These are phyloP conservation scores for Cepphus grylle DNA, from an alignment of 2,113 vertebrate species.

Conservation along the genomic window DNA sequence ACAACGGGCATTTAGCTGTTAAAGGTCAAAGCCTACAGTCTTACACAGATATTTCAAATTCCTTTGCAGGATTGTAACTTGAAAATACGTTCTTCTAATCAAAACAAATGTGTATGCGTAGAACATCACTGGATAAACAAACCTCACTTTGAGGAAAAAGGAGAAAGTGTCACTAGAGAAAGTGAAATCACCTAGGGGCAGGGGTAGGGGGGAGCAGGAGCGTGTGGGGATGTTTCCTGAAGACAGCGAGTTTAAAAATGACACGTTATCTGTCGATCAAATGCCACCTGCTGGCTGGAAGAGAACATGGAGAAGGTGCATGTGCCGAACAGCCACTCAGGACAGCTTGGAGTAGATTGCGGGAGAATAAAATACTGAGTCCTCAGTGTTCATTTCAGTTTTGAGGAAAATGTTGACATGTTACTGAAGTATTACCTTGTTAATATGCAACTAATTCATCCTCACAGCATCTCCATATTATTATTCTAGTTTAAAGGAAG, in stretches of 20 bases:
- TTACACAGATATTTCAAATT: neutral
- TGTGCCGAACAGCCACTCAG: neutral
- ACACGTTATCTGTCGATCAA: neutral
- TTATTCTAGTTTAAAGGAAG: neutral
- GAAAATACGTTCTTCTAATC: neutral
- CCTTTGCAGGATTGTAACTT: neutral
- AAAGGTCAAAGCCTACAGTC: neutral
- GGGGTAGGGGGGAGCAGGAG: accelerated
- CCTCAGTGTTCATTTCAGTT: neutral
- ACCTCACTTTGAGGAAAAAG: neutral
- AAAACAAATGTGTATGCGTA: neutral
- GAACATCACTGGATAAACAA: neutral
- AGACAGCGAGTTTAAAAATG: neutral
- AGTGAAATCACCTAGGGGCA: neutral
- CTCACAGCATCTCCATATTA: neutral
- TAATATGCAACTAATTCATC: neutral
- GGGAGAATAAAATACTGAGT: neutral
- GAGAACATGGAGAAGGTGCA: neutral
- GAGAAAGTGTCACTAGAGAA: neutral
- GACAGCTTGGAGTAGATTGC: neutral
- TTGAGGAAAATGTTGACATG: neutral
- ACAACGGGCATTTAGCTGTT: neutral
- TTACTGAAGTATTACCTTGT: neutral
- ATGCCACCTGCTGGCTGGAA: neutral
- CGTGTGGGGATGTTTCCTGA: neutral